phyloP scores from a whole-genome alignment of 2,113 vertebrate species.

The Misgurnus mizolepis region DNA sequence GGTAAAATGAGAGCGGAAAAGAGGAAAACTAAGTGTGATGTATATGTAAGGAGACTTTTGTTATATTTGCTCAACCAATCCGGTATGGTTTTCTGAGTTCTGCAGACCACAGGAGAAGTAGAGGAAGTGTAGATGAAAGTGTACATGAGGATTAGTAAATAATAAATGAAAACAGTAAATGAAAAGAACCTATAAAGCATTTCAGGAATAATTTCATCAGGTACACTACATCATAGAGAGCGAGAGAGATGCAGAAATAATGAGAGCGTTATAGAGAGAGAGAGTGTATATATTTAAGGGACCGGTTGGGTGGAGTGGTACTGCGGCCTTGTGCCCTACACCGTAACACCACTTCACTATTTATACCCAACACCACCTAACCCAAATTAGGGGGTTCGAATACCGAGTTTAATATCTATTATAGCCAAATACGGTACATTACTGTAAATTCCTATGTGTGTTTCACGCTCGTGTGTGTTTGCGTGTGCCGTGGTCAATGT shows the following conservation, averaged over 20 bases:
- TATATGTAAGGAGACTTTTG: background rate
- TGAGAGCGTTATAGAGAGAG: background rate
- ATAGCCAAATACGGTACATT: background rate
- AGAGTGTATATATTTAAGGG: slow-evolving; percentile 44
- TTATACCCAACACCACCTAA: slow-evolving; percentile 52
- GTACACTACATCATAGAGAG: background rate
- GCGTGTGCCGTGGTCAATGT: background rate
- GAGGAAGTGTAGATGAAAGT: too few relatives aligned
- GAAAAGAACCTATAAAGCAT: background rate
- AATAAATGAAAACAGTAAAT: background rate
- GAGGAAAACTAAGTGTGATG: background rate
- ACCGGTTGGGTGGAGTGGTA: slow-evolving; percentile 49
- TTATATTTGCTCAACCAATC: too few relatives aligned
- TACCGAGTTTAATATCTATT: background rate
- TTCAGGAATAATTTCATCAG: background rate
- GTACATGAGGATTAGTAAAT: too few relatives aligned
- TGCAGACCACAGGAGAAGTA: too few relatives aligned
- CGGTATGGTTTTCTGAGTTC: too few relatives aligned
- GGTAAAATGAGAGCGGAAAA: background rate
- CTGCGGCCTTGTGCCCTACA: slow-evolving; percentile 46
- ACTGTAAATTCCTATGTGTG: background rate
- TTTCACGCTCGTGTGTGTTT: background rate
- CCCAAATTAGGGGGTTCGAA: slow-evolving; percentile 46
- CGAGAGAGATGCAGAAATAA: background rate
- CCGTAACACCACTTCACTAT: slow-evolving; percentile 50